Conservation (phyloP, 2,888 invertebrate species). For the Glaucopsyche alexis region DNA sequence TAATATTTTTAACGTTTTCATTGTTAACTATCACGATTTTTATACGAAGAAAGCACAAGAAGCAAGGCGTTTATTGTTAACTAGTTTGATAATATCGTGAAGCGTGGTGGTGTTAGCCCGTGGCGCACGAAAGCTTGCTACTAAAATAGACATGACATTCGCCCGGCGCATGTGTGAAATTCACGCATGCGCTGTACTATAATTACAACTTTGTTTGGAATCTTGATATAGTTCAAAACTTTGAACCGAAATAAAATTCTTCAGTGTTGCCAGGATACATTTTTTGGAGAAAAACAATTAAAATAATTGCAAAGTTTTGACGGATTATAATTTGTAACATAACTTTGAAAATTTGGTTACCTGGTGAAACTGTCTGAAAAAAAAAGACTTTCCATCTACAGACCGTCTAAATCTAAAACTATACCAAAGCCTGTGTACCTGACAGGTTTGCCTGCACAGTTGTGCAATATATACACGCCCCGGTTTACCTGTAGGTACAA, state of each 20-base stretch:
- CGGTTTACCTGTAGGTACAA: no score
- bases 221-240: slow-evolving; percentile 2
- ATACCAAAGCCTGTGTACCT: no score
- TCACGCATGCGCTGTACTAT: slow-evolving; percentile 57
- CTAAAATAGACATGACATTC: slow-evolving; percentile 75
- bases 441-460: no score
- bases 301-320: background rate
- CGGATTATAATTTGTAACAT: no score
- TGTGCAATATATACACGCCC: no score
- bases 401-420: no score
- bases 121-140: slow-evolving; percentile 53
- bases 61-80: slow-evolving; percentile 35
- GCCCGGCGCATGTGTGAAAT: slow-evolving; percentile 53
- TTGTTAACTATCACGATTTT: slow-evolving; percentile 35
- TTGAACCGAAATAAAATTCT: background rate
- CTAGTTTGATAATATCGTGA: slow-evolving; percentile 39
- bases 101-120: slow-evolving; percentile 45
- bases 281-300: background rate
- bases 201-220: slow-evolving; percentile 29
- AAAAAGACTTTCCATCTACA: no score
- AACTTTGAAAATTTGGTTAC: no score
- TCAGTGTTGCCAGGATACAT: background rate
- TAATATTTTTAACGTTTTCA: slow-evolving; percentile 33
- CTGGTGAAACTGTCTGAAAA: no score
- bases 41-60: slow-evolving; percentile 43